These are phyloP conservation scores for Cryptoprocta ferox DNA, from an alignment of 2,797 vertebrate genomes.

Conservation along the genomic window DNA sequence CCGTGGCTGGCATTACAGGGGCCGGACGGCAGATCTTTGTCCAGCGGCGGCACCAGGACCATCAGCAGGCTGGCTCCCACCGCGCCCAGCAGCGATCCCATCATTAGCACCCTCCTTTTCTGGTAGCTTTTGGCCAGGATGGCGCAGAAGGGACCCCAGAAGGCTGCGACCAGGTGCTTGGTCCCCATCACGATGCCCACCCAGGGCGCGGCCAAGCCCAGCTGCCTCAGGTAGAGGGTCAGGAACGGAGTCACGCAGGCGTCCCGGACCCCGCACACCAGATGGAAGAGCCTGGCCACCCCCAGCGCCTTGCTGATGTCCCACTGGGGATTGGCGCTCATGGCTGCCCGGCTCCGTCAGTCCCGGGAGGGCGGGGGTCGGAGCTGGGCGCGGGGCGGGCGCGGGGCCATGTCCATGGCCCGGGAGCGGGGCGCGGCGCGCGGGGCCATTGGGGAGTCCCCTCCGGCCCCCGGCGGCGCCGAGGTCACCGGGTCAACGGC, in stretches of 20 bases:
- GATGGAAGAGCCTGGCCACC: slow-evolving; percentile 88
- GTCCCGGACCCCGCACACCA: slow-evolving; percentile 88
- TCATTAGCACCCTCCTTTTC: slow-evolving; percentile 88
- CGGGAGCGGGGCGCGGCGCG: background rate
- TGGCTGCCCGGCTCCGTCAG: slow-evolving; percentile 68
- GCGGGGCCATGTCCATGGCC: background rate
- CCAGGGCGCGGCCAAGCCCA: slow-evolving; percentile 90
- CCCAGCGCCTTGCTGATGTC: slow-evolving; percentile 89
- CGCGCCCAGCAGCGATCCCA: slow-evolving; percentile 87
- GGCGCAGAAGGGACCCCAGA: slow-evolving; percentile 88
- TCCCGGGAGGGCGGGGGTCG: background rate
- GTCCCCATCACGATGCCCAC: slow-evolving; percentile 90
- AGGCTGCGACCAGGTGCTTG: slow-evolving; percentile 87
- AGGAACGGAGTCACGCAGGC: slow-evolving; percentile 92
- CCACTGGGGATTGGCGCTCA: slow-evolving; percentile 90
- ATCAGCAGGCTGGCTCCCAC: slow-evolving; percentile 86
- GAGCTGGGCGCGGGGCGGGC: background rate
- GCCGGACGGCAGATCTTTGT: background rate
- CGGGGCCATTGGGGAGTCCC: background rate
- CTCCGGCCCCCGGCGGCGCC: background rate
- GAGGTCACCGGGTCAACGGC: slow-evolving; percentile 47
- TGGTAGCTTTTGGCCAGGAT: slow-evolving; percentile 87
- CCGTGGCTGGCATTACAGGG: slow-evolving; percentile 83
- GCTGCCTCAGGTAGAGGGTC: slow-evolving; percentile 91
- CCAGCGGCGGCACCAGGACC: slow-evolving; percentile 86